Base-by-base conservation (phyloP, 2,113 vertebrate genomes). In the Mixornis gularis region DNA sequence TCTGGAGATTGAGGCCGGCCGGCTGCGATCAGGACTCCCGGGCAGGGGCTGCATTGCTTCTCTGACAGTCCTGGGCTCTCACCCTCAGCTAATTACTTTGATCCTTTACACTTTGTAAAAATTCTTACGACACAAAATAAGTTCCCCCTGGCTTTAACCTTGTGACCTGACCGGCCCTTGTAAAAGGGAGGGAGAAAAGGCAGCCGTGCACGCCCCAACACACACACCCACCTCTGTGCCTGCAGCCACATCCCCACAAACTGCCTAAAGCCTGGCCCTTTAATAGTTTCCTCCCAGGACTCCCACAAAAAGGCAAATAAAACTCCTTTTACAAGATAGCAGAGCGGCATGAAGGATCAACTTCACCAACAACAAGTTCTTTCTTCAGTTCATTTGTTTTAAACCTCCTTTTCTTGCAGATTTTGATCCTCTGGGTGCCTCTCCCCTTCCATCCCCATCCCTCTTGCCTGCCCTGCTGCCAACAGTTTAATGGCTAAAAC, bases 51-150 rank as follows among this genome's bases (percentile, higher is more conserved):
- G 96, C 82, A 15, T 88, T 97, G 93, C 95, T 91, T 96, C 95
- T 93, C 95, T 84, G 81, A 89, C 96, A 97, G 96, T 96, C 95
- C 80, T 74, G 90, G 96, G 95, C 95, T 96, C 93, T 97, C 85
- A 97, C 96, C 95, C 97, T 96, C 92, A 91, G 96, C 97, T 98
- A 98, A 98, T 97, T 96, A 98, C 97, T 98, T 97, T 97, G 98
- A 97, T 98, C 98, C 98, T 97, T 97, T 97, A 98, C 97, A 98
- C 97, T 97, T 97, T 98, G 98, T 98, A 98, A 98, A 98, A 97
- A 97, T 96, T 95, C 97, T 98, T 97, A 98, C 97, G 96, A 97
- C 96, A 98, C 95, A 97, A 97, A 97, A 95, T 95, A 95, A 97
- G 94, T 97, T 93, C 97, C 95, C 97, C 95, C 93, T 96, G 96